Conservation (phyloP, 2,888 invertebrate genomes). For the Achlya flavicornis region DNA sequence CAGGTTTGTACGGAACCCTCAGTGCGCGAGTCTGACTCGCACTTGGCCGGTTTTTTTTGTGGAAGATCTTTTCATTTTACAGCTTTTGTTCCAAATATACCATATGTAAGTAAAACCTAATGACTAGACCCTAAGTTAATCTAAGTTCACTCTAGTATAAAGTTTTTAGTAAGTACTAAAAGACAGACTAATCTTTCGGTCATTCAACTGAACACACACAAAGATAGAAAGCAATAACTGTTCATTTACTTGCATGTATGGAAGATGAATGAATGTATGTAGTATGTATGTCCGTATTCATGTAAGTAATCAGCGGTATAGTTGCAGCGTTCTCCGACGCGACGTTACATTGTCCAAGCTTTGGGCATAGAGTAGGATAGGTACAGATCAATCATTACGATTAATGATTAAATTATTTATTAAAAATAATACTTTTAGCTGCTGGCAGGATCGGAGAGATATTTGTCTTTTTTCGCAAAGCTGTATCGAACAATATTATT, state of each 20-base stretch:
- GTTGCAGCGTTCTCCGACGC: conserved; percentile 24
- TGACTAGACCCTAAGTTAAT: no score
- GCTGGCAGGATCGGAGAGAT: no score
- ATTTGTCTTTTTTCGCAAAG: no score
- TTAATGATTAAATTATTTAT: background rate
- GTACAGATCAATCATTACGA: background rate
- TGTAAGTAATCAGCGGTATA: conserved; percentile 27
- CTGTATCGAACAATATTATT: background rate
- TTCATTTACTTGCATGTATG: conserved; percentile 4
- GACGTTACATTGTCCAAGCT: conserved; percentile 27
- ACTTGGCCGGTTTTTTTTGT: no score
- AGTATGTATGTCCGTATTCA: conserved; percentile 18
- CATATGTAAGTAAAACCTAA: no score
- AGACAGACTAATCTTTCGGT: background rate
- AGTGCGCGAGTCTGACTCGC: no score
- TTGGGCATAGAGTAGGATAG: conserved; percentile 3
- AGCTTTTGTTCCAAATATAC: no score
- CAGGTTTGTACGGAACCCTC: no score
- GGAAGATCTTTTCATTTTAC: no score
- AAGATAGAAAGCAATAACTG: background rate
- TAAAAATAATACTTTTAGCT: no score
- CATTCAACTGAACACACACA: conserved; percentile 5
- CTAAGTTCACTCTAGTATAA: background rate
- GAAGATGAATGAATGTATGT: conserved; percentile 12
- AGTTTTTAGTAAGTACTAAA: conserved; percentile 17